These are phyloP conservation scores for Pelobates fuscus DNA, from an alignment of 2,113 vertebrate species.

Conservation along the genomic window DNA sequence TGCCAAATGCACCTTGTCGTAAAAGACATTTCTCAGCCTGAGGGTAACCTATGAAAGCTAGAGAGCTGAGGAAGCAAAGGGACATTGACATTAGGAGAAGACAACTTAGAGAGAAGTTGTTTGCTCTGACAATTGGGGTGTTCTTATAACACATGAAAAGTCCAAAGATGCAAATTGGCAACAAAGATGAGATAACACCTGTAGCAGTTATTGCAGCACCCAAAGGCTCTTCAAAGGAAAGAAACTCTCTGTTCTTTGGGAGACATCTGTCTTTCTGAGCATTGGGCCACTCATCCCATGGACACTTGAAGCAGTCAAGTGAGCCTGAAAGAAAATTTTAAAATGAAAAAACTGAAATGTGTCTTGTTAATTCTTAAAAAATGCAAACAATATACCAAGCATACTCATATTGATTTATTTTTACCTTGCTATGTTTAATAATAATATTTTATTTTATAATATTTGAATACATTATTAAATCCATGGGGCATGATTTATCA, in stretches of 20 bases:
- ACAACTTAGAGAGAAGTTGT: conserved; percentile 73
- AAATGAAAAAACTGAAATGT: too few species aligned
- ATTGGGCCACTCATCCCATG: conserved; percentile 12
- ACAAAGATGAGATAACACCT: conserved; percentile 52
- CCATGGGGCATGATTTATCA: too few species aligned
- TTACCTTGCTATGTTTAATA: too few species aligned
- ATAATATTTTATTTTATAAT: too few species aligned
- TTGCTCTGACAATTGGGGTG: conserved; percentile 66
- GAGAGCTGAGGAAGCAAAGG: conserved; percentile 71
- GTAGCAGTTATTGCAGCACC: conserved; percentile 42
- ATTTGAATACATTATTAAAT: too few species aligned
- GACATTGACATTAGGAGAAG: conserved; percentile 70
- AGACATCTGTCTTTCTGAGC: conserved; percentile 29
- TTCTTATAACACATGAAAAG: conserved; percentile 66
- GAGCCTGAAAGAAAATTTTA: conserved; percentile 21
- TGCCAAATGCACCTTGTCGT: conserved; percentile 66
- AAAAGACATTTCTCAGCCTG: conserved; percentile 65
- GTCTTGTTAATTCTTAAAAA: too few species aligned
- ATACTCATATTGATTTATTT: too few species aligned
- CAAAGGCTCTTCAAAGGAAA: conserved; percentile 38
- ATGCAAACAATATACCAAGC: too few species aligned
- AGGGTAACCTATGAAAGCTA: conserved; percentile 63
- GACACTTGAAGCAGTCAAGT: conserved; percentile 13
- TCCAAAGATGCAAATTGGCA: conserved; percentile 66
- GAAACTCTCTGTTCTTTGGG: conserved; percentile 36